Conservation (phyloP, 2,113 vertebrate genomes). For the Melanerpes formicivorus region DNA sequence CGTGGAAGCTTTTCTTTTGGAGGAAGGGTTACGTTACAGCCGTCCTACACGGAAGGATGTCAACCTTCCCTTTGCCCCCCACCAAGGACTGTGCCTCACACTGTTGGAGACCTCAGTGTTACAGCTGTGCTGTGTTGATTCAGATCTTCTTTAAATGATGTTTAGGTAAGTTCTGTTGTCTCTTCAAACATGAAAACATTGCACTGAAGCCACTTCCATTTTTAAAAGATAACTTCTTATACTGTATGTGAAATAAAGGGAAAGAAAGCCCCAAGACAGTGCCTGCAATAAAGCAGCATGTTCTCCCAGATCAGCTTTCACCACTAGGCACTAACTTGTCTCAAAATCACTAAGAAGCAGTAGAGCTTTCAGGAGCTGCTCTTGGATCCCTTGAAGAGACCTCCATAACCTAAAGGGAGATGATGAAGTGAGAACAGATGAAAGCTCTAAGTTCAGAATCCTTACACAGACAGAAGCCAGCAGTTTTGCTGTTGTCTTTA, state of each 20-base stretch:
- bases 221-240: background rate
- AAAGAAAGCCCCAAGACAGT: too few relatives aligned
- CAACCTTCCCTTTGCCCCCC: background rate
- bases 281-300: background rate
- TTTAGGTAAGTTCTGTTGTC: background rate
- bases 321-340: background rate
- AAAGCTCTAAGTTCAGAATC: background rate
- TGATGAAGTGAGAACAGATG: background rate
- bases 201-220: background rate
- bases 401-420: background rate
- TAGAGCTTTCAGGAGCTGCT: background rate
- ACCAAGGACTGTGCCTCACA: background rate
- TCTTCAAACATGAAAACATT: background rate
- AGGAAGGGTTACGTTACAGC: background rate
- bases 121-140: background rate
- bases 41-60: background rate
- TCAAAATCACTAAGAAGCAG: background rate
- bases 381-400: background rate
- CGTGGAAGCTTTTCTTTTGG: background rate
- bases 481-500: background rate
- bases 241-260: background rate
- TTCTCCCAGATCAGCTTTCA: background rate
- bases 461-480: background rate
- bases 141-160: background rate
- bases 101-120: background rate